Percentiles rank a stretch among this genome's conserved stretches.
These are phyloP conservation scores for Troides aeacus DNA, from an alignment of 2,888 invertebrate genomes.

Conservation along the genomic window DNA sequence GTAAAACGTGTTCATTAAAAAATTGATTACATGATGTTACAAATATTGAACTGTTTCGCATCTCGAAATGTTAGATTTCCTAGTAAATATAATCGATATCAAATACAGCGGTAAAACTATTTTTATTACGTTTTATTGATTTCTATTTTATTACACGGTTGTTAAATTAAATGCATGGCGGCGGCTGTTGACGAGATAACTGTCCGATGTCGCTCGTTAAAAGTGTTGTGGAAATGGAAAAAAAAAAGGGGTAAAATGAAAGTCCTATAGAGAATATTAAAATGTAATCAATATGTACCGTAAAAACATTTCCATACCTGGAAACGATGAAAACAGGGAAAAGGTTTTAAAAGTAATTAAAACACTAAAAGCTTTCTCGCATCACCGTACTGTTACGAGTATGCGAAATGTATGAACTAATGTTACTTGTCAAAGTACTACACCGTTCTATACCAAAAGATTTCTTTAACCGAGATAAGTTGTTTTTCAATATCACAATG, in stretches of 20 bases:
- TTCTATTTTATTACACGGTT: conserved; percentile 22
- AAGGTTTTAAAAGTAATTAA: too few species aligned
- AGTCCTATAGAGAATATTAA: neutral
- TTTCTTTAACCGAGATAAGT: too few species aligned
- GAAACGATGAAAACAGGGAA: too few species aligned
- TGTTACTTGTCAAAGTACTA: too few species aligned
- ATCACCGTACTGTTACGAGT: too few species aligned
- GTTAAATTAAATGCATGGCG: conserved; percentile 14
- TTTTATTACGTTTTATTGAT: conserved; percentile 25
- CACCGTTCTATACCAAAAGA: too few species aligned
- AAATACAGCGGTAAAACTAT: conserved; percentile 16
- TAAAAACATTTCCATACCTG: too few species aligned
- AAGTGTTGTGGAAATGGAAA: conserved; percentile 5
- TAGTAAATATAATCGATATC: conserved; percentile 1
- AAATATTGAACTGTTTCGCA: neutral
- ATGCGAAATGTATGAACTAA: too few species aligned
- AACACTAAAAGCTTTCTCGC: too few species aligned
- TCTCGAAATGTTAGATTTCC: neutral
- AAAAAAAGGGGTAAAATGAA: neutral
- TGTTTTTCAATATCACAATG: too few species aligned
- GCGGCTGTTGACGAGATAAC: conserved; percentile 7
- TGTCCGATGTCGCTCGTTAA: neutral
- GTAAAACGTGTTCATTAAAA: too few species aligned
- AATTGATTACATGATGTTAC: neutral
- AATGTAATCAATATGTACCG: neutral